Base-by-base conservation (phyloP, 2,797 vertebrate species). In the Eutrigla gurnardus region DNA sequence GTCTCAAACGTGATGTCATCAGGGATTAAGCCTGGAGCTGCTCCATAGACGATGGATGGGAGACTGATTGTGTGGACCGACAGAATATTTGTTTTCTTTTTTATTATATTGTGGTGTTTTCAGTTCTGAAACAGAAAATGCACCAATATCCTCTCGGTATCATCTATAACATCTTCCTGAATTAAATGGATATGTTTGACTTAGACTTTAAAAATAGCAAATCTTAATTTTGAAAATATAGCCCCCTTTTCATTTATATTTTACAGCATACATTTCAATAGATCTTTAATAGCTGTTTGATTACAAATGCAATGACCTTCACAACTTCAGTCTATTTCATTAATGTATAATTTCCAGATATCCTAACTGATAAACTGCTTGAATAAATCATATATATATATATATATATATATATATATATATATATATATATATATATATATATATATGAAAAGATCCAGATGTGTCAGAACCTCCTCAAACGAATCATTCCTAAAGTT, bases 311-410 rank as follows among this genome's bases (percentile, higher is more conserved):
- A 47, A 43, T 52, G 59, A 68, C 37, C 53, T 45, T 32, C 52
- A 5, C 15, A 35, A 46, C n/a, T 37, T 40, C 57, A 61, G 14
- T 12, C 37, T 33, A n/a, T 25, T 25, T 25, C 25, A 25, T 25
- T 14, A 33, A 25, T 33, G 40, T 64, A 1, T 82, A 33, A 78
- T 69, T 77, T 62, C 15, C 49, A 33, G 25, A 70, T 49, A 55
- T 45, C 5, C 17, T 65, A 67, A 65, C 39, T 14, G 46, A 65
- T 58, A 37, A 82, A 75, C 37, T n/a, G 11, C 49, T 65, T 12
- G 7, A 25, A 65, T 60, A 72, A 82, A 63, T 76, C 40, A 42
- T 54, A 55, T 69, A 81, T 72, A 71, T 61, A 25, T 55, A 52
- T 60, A 18, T n/a, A 52, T 60, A 18, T n/a, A 42, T 54, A 55